Conservation (phyloP, 2,797 vertebrate species). For the Poliocrania exsul region DNA sequence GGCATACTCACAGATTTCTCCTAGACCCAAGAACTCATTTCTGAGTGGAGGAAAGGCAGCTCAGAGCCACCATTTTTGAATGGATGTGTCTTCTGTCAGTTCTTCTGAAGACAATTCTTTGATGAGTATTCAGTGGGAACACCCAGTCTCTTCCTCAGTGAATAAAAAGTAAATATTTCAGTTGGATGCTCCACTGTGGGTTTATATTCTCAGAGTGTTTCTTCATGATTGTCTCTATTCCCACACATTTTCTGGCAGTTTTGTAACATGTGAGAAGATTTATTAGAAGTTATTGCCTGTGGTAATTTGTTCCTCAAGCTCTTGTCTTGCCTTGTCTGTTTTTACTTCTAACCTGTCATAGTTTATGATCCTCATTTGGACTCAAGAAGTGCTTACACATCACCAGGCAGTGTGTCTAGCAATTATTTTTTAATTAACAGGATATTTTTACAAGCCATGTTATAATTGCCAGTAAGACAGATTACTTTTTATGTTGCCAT, state of each 20-base stretch:
- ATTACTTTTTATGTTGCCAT: conserved; percentile 53
- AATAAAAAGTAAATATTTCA: background rate
- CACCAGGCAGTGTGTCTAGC: background rate
- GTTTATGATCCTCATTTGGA: conserved; percentile 35
- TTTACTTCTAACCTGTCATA: conserved; percentile 3
- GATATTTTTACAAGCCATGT: conserved; percentile 33
- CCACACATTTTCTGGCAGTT: background rate
- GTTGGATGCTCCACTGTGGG: background rate
- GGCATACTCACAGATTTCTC: background rate
- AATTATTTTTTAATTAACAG: conserved; percentile 59
- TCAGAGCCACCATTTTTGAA: background rate
- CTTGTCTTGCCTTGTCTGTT: conserved; percentile 2
- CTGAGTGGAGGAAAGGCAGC: background rate
- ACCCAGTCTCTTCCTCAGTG: background rate
- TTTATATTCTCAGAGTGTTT: background rate
- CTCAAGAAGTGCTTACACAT: background rate
- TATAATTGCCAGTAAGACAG: conserved; percentile 31
- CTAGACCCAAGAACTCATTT: background rate
- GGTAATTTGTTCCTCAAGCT: background rate
- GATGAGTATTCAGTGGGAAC: background rate
- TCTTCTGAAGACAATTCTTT: background rate
- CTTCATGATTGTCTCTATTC: background rate
- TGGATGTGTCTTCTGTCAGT: background rate
- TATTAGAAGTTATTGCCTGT: background rate
- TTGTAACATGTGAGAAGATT: background rate